phyloP scores from a whole-genome alignment of 2,888 invertebrate genomes.

The Agriopis aurantiaria region DNA sequence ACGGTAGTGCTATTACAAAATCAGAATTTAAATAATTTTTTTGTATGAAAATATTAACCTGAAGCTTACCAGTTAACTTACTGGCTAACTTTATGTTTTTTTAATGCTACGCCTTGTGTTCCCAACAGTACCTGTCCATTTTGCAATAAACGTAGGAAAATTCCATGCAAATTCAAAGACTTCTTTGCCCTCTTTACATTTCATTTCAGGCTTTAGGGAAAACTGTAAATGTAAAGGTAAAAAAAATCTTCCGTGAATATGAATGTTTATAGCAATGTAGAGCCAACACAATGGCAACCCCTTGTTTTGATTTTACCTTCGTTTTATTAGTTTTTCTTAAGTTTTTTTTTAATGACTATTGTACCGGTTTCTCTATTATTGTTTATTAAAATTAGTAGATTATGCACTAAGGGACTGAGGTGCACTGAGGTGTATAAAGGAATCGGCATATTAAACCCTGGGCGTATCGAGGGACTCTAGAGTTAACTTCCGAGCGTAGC shows the following conservation, averaged over 20 bases:
- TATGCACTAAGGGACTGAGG: too few relatives aligned
- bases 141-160: constrained; percentile 14
- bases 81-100: not conserved
- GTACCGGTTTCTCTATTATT: too few relatives aligned
- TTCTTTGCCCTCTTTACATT: constrained; percentile 10
- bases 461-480: too few relatives aligned
- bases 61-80: too few relatives aligned
- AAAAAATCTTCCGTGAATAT: not conserved
- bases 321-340: not conserved
- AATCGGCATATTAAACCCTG: too few relatives aligned
- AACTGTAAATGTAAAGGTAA: constrained; percentile 7
- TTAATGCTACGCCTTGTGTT: not conserved
- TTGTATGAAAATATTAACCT: too few relatives aligned
- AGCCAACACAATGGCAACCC: not conserved
- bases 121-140: constrained; percentile 13
- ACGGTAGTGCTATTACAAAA: too few relatives aligned
- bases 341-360: too few relatives aligned
- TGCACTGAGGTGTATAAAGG: too few relatives aligned
- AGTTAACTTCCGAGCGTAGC: too few relatives aligned
- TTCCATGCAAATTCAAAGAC: constrained; percentile 3
- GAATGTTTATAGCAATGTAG: not conserved
- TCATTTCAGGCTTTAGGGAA: constrained; percentile 22
- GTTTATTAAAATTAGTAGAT: too few relatives aligned
- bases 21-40: too few relatives aligned
- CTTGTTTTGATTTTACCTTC: not conserved